These are phyloP conservation scores for Cyrtonyx montezumae DNA, from an alignment of 2,113 vertebrate species.

Conservation along the genomic window DNA sequence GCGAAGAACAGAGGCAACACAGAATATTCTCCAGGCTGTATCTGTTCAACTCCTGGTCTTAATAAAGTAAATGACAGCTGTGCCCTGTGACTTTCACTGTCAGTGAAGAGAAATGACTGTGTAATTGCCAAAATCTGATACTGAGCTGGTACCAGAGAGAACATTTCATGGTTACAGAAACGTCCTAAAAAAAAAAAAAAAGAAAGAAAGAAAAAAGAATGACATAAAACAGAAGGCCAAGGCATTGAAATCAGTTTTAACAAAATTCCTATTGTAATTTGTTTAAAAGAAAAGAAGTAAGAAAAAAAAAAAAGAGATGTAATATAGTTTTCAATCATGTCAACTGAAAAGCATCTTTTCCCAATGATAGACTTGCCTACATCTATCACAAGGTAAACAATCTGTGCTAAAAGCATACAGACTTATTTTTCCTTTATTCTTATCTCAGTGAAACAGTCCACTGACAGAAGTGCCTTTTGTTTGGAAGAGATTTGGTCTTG, in stretches of 20 bases:
- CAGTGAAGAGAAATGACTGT: slow-evolving; percentile 16
- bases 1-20: background rate
- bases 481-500: slow-evolving; percentile 45
- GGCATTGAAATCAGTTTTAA: background rate
- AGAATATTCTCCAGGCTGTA: background rate
- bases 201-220: background rate
- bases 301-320: background rate
- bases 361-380: slow-evolving; percentile 56
- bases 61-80: slow-evolving; percentile 28
- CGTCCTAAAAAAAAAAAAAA: background rate
- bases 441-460: slow-evolving; percentile 77
- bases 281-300: background rate
- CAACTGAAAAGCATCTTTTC: slow-evolving; percentile 54
- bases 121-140: slow-evolving; percentile 27
- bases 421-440: slow-evolving; percentile 77
- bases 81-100: slow-evolving; percentile 37
- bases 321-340: slow-evolving; percentile 65
- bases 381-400: slow-evolving; percentile 67
- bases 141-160: background rate
- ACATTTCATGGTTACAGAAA: background rate
- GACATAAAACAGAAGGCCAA: background rate
- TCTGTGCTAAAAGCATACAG: slow-evolving; percentile 61
- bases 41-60: slow-evolving; percentile 13
- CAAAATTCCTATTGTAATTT: background rate
- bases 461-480: slow-evolving; percentile 64